phyloP scores from a whole-genome alignment of 2,888 invertebrate species.

The Drosophila borborema region DNA sequence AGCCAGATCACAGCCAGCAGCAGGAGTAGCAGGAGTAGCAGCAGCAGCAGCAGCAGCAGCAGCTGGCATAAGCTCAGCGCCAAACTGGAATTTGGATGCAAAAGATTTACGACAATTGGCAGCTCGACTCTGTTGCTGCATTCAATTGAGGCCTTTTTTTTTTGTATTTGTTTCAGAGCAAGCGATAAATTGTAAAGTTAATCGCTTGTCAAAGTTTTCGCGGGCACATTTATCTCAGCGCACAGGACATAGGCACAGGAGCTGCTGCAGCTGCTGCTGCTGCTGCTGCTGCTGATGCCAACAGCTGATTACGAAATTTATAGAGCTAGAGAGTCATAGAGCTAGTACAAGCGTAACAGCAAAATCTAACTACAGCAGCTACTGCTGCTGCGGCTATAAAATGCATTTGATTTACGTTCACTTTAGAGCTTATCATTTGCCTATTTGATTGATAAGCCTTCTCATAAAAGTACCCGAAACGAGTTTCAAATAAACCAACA shows the following conservation, averaged over 20 bases:
- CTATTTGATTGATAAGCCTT: conserved; percentile 37
- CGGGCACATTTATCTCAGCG: conserved; percentile 72
- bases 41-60: background rate
- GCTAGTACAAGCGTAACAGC: conserved; percentile 1
- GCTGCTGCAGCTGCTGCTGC: conserved; percentile 36
- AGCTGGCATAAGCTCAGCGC: conserved; percentile 11
- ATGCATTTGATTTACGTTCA: conserved; percentile 23
- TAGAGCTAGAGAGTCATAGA: conserved; percentile 17
- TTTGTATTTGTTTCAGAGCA: conserved; percentile 21
- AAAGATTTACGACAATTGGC: conserved; percentile 73
- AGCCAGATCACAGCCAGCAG: conserved; percentile 12
- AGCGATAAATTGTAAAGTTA: conserved; percentile 79
- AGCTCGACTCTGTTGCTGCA: conserved; percentile 13
- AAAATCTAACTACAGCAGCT: conserved; percentile 19
- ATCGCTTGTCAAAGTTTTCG: conserved; percentile 78
- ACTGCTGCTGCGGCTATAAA: conserved; percentile 23
- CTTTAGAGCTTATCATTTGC: conserved; percentile 49
- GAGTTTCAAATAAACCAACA: conserved; percentile 1
- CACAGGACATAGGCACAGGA: conserved; percentile 28
- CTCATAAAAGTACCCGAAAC: conserved; percentile 30
- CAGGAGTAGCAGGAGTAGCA: background rate
- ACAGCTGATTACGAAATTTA: conserved; percentile 48
- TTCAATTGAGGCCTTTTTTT: conserved; percentile 46
- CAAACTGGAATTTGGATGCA: conserved; percentile 18
- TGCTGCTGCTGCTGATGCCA: conserved; percentile 22